Evolutionary conservation across 2,113 vertebrate genomes (phyloP).

Genomic region (Tragelaphus imberbis): DNA sequence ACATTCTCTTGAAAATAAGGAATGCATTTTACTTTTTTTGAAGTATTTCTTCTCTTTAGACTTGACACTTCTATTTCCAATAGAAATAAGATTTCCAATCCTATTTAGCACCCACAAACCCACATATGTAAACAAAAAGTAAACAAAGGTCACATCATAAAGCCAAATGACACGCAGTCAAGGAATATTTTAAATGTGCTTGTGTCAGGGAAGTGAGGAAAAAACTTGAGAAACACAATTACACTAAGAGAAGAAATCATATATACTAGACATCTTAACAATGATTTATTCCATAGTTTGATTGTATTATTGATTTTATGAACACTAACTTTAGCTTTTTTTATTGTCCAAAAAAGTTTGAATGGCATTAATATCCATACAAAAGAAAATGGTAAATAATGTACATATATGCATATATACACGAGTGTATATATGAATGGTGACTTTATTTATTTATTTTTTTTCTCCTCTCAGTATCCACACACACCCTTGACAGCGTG

Average conservation of each 20-base stretch:
- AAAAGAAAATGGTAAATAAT: not conserved
- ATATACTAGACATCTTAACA: not conserved
- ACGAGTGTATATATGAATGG: not conserved
- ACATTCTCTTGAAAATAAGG: slow-evolving; percentile 52
- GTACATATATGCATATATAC: not conserved
- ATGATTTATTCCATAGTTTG: not conserved
- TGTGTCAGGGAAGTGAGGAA: not conserved
- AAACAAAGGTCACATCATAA: slow-evolving; percentile 31
- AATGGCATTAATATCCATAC: not conserved
- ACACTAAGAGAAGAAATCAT: not conserved
- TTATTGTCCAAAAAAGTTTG: not conserved
- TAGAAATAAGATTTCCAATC: slow-evolving; percentile 60
- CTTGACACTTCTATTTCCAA: slow-evolving; percentile 35
- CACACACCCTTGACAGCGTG: too few relatives aligned
- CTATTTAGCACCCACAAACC: slow-evolving; percentile 25
- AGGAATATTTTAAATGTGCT: not conserved
- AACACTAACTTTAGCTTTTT: not conserved
- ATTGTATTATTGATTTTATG: not conserved
- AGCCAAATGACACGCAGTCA: slow-evolving; percentile 7
- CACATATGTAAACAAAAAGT: slow-evolving; percentile 16
- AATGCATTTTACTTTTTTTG: not conserved
- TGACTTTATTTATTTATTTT: not conserved
- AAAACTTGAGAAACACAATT: not conserved
- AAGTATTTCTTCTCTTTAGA: slow-evolving; percentile 53
- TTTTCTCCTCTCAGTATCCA: too few relatives aligned